Base-by-base conservation (phyloP, 2,888 invertebrate genomes). In the Lumbricus terrestris region DNA sequence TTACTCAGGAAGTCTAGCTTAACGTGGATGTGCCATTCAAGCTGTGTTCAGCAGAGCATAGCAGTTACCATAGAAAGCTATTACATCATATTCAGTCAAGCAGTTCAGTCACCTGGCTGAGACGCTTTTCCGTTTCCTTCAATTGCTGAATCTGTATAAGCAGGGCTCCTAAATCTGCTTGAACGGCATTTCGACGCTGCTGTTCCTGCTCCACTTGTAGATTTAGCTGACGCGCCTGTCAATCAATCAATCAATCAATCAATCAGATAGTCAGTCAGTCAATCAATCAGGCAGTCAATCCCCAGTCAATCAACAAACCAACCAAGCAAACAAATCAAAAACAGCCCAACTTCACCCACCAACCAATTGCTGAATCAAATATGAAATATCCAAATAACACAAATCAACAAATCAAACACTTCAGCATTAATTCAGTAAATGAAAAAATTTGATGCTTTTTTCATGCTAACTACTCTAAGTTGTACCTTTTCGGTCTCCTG, bases 201-300 rank as follows among this genome's bases (percentile, higher is more conserved):
- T 97, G 97, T 95, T 98, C 98, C 94, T 98, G 98, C 93, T 99
- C 98, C 90, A 98, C 95, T 94, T 98, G 97, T 88, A 97, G 97
- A 91, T 97, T 97, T 33, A 98, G 95, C 89, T 93, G 93, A 23
- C 85, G 85, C 34, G 23, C 5, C 85, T 85, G 23, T 35, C 34
- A 85, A 85, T 8, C 34, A 35, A 35, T 35, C 34, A 34, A 33
- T 20, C 85, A 85, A 35, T 85, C 37, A 33, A 29, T 82, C n/a
- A 15, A 34, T 34, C n/a, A 33, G 33, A n/a, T 33, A 82, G 33
- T 83, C 34, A 47, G 47, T 83, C 35, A 33, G 33, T 82, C 82
- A 82, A 82, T 83, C 34, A 47, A 23, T 83, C 35, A 34, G 34
- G 3, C 83, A 83, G 34, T 83, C 83, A 83, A 16, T 83, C 83